phyloP scores from a whole-genome alignment of 2,888 invertebrate species.

The Protophormia terraenovae region DNA sequence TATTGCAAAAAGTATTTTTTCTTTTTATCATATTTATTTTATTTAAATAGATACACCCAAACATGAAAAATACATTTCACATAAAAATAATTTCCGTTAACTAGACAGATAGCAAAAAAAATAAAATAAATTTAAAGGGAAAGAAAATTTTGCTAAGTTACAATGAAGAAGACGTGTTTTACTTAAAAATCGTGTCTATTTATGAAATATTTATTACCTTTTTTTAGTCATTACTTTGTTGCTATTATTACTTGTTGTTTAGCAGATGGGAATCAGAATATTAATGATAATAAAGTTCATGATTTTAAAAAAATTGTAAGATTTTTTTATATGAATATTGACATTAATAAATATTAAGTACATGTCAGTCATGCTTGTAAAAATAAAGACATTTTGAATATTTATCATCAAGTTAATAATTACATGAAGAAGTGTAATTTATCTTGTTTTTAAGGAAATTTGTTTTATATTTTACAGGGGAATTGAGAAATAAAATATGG shows the following conservation, averaged over 20 bases:
- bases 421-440: background rate
- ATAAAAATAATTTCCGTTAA: constrained; percentile 39
- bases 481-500: no score
- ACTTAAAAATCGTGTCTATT: constrained; percentile 31
- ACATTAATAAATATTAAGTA: background rate
- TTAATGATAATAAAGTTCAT: no score
- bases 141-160: background rate
- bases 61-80: constrained; percentile 36
- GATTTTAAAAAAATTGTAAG: no score
- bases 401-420: background rate
- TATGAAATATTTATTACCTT: background rate
- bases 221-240: background rate
- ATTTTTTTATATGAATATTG: no score
- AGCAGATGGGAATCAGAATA: no score
- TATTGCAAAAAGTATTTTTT: background rate
- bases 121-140: no score
- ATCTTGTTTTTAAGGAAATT: no score
- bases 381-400: background rate
- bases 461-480: no score
- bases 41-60: background rate
- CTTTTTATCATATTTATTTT: background rate
- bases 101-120: background rate
- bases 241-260: background rate
- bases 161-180: constrained; percentile 13
- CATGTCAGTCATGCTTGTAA: background rate